Base-by-base conservation (phyloP, 1,140 invertebrate genomes). In the Spodoptera litura region DNA sequence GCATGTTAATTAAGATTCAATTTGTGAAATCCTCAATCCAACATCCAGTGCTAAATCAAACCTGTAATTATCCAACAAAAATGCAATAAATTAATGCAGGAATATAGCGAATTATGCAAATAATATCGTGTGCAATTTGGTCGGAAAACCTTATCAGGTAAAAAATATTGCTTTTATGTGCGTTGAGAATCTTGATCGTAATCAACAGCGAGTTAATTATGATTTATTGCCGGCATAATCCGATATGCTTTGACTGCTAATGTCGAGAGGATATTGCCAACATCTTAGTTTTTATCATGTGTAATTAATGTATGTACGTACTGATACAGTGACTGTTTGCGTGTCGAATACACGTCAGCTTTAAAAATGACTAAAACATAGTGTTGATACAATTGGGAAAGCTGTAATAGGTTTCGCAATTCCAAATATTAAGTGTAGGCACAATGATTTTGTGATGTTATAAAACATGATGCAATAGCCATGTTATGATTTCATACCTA, bases 181-280 rank as follows among this genome's bases (percentile, higher is more conserved):
- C 53, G 56, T 20, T 56, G 25, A 35, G 9, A 55, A 75, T 52
- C 56, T 62, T 75, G 56, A 75, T 75, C 11, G 15, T 75, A 75
- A 75, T 51, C n/a, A 75, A 75, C 51, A 20, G 27, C 35, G 52
- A 61, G 35, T 75, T 75, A 75, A 52, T 51, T 51, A 44, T 72
- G 52, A 72, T 72, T 75, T 52, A 62, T 31, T 8, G 44, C 1
- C 25, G 31, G 20, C 20, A 15, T 20, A 58, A 58, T 72, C 70
- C 51, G 66, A 51, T 27, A 27, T 70, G 35, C 31, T 66, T 66
- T 66, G 61, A 44, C 38, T 38, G 61, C 31, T 10, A 38, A 35
- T 13, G 58, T 13, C 58, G 27, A 31, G 11, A 64, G 61, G 61
- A 64, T 64, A 20, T 64, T 64, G 61, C 61, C 13, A 64, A 64